Evolutionary conservation across 2,888 invertebrate species (phyloP).

Genomic region (Apoderus coryli): DNA sequence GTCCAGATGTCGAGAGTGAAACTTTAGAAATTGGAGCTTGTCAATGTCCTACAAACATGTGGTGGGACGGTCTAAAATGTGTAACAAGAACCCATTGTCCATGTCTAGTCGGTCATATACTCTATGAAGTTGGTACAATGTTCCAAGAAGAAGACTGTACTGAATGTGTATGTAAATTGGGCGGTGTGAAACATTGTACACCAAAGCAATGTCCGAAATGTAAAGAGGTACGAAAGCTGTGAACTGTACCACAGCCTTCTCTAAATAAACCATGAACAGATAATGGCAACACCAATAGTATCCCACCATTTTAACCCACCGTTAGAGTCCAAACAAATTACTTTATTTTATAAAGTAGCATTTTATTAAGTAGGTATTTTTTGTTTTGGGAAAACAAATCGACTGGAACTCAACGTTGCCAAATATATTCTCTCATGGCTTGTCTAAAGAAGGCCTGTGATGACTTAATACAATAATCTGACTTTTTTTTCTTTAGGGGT

Average conservation of each 20-base stretch:
- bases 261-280: too few relatives aligned
- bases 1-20: slow-evolving; percentile 36
- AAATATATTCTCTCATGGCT: slow-evolving; percentile 2
- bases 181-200: slow-evolving; percentile 55
- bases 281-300: too few relatives aligned
- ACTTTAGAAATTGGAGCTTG: slow-evolving; percentile 34
- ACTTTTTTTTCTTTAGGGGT: slow-evolving; percentile 32
- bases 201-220: slow-evolving; percentile 57
- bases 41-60: slow-evolving; percentile 37
- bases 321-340: too few relatives aligned
- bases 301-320: too few relatives aligned
- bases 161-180: slow-evolving; percentile 64
- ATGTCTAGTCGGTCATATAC: slow-evolving; percentile 54
- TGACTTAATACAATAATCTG: slow-evolving; percentile 8
- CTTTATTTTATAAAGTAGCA: too few relatives aligned
- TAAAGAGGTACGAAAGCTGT: slow-evolving; percentile 34
- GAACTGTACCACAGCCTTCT: too few relatives aligned
- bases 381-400: slow-evolving; percentile 4
- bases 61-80: slow-evolving; percentile 65
- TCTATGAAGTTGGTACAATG: slow-evolving; percentile 53
- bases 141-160: slow-evolving; percentile 62
- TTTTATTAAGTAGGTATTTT: not conserved
- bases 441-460: too few relatives aligned
- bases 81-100: slow-evolving; percentile 60
- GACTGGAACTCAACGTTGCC: too few relatives aligned